Base-by-base conservation (phyloP, 1,140 invertebrate species). In the Xylocopa sonorina region DNA sequence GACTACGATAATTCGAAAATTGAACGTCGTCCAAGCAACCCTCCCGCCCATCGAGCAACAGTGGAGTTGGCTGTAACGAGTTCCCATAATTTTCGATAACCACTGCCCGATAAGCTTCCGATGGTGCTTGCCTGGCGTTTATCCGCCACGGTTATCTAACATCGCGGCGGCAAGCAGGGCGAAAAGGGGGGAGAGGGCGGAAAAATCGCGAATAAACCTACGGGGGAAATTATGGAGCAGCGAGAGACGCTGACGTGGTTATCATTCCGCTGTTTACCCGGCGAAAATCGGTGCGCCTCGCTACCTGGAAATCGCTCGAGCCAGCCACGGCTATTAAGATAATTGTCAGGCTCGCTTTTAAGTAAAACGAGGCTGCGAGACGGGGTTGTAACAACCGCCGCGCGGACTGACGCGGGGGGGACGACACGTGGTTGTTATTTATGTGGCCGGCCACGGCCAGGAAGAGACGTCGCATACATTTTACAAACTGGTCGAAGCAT, bases 281-380 rank as follows among this genome's bases (percentile, higher is more conserved):
- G 58, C 64, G 77, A 55, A 74, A 74, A 74, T 48, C 55, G 46
- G 43, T 14, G n/a, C 21, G 32, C 41, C 41, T 9, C 21, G 62
- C 64, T 75, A 79, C 64, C 16, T 80, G 67, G 27, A 81, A 80
- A 63, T 68, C 67, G 74, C n/a, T 57, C n/a, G 41, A 41, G 6
- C 46, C 24, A 72, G 72, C 32, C 81, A 43, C n/a, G n/a, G 66
- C 83, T 53, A 69, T 83, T 83, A 80, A 80, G 82, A 85, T 85
- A 85, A 85, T 84, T 67, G 78, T 73, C 50, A 73, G 24, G 18
- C 29, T 27, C 4, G 66, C 50, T 80, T 77, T 83, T 57, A 57
- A n/a, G 55, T 51, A 63, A 55, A 80, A 58, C 34, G 24, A 80
- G 66, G 21, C 50, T 29, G 29, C 50, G 24, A 41, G 5, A n/a